phyloP scores from a whole-genome alignment of 1,140 invertebrate species.

The Ceratina calcarata region DNA sequence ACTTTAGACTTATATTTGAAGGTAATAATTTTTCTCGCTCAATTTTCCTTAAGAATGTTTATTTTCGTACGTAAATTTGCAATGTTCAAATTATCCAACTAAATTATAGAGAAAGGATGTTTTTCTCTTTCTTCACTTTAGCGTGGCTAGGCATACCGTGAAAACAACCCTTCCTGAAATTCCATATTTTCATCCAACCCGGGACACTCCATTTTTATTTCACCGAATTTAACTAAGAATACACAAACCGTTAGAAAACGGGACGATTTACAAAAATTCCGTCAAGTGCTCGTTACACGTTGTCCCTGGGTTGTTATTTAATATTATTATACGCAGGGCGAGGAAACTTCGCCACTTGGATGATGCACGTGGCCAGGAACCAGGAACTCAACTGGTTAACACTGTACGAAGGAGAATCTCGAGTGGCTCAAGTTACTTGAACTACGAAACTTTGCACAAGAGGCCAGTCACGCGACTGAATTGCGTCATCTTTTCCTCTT shows the following conservation, averaged over 20 bases:
- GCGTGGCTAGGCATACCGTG: neutral
- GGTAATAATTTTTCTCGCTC: neutral
- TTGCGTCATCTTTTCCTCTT: conserved; percentile 15
- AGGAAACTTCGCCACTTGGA: conserved; percentile 32
- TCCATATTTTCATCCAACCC: neutral
- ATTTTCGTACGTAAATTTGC: conserved; percentile 7
- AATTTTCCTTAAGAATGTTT: too few species aligned
- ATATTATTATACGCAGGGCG: conserved; percentile 27
- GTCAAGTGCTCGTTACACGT: neutral
- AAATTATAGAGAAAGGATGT: neutral
- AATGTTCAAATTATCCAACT: neutral
- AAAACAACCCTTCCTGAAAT: neutral
- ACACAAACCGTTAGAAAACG: neutral
- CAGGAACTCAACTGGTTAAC: conserved; percentile 7
- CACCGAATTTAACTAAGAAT: neutral
- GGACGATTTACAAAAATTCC: conserved; percentile 10
- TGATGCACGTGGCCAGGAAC: conserved; percentile 27
- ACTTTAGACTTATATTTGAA: too few species aligned
- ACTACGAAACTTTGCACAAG: conserved; percentile 35
- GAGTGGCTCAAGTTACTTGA: conserved; percentile 37
- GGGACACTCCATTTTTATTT: neutral
- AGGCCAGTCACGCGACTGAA: conserved; percentile 36
- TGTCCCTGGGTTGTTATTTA: neutral
- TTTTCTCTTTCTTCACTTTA: neutral
- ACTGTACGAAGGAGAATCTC: conserved; percentile 25